Evolutionary conservation across 2,113 vertebrate genomes (phyloP).

Genomic region (Tyto alba): DNA sequence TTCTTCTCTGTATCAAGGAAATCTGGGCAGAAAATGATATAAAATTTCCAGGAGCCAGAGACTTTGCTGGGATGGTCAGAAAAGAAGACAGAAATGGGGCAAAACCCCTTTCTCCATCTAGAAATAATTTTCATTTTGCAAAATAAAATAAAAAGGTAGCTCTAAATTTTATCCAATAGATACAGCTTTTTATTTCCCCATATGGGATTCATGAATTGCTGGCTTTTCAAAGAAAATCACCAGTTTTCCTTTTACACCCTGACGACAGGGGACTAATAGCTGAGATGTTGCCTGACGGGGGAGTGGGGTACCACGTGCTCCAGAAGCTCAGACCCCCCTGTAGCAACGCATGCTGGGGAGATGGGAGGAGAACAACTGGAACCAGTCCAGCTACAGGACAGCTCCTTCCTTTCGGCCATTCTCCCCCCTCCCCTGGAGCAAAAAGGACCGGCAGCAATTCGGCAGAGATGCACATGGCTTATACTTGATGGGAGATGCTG

Average conservation of each 20-base stretch:
- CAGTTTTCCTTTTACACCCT: neutral
- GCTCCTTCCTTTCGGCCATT: neutral
- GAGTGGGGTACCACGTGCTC: fast-evolving
- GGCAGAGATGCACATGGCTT: neutral
- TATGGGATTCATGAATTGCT: neutral
- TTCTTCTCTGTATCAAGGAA: neutral
- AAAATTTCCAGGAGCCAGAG: neutral
- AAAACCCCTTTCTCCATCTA: neutral
- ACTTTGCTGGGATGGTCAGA: neutral
- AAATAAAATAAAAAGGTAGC: neutral
- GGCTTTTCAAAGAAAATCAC: neutral
- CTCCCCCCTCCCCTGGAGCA: neutral
- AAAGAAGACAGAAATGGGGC: neutral
- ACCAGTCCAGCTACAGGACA: neutral
- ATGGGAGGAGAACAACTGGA: neutral
- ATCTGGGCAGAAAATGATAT: neutral
- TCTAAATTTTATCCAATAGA: neutral
- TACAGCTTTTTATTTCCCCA: fast-evolving
- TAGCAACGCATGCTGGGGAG: neutral
- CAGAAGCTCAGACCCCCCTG: neutral
- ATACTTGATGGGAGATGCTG: no score
- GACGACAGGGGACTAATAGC: fast-evolving
- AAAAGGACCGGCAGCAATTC: neutral
- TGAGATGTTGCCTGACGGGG: neutral
- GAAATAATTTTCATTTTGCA: neutral